These are phyloP conservation scores for Galerucella calmariensis DNA, from an alignment of 2,888 invertebrate species.

Conservation along the genomic window DNA sequence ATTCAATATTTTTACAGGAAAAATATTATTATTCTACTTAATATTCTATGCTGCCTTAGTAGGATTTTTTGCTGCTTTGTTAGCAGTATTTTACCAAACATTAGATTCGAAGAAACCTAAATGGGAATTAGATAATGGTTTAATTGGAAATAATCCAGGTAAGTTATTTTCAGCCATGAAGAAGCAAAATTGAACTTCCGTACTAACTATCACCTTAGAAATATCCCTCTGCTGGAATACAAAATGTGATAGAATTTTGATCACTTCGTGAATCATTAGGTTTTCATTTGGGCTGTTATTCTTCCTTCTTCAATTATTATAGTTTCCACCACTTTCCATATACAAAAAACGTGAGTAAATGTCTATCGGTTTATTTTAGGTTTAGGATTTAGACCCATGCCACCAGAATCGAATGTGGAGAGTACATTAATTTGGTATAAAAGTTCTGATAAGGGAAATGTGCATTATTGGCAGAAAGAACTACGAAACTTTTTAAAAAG, in stretches of 20 bases:
- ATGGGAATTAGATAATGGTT: slow-evolving; percentile 86
- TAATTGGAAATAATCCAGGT: slow-evolving; percentile 97
- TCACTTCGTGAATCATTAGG: too few species aligned
- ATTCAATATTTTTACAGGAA: slow-evolving; percentile 76
- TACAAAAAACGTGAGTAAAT: not conserved
- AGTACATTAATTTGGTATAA: slow-evolving; percentile 97
- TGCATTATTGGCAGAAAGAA: slow-evolving; percentile 82
- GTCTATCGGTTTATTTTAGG: slow-evolving; percentile 68
- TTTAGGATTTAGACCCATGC: slow-evolving; percentile 97
- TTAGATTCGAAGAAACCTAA: slow-evolving; percentile 86
- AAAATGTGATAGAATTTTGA: too few species aligned
- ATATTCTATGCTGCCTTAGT: slow-evolving; percentile 93
- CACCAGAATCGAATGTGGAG: slow-evolving; percentile 89
- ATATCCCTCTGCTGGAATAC: too few species aligned
- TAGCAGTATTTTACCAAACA: slow-evolving; percentile 95
- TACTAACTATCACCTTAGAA: too few species aligned
- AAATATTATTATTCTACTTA: slow-evolving; percentile 95
- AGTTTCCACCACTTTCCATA: too few species aligned
- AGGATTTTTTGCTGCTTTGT: slow-evolving; percentile 94
- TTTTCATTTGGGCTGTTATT: too few species aligned
- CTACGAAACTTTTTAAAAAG: slow-evolving; percentile 81
- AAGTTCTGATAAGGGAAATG: slow-evolving; percentile 80
- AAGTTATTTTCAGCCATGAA: slow-evolving; percentile 48
- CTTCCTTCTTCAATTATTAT: too few species aligned
- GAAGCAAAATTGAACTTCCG: not conserved